These are phyloP conservation scores for Channa striata DNA, from an alignment of 2,797 vertebrate species.

Conservation along the genomic window DNA sequence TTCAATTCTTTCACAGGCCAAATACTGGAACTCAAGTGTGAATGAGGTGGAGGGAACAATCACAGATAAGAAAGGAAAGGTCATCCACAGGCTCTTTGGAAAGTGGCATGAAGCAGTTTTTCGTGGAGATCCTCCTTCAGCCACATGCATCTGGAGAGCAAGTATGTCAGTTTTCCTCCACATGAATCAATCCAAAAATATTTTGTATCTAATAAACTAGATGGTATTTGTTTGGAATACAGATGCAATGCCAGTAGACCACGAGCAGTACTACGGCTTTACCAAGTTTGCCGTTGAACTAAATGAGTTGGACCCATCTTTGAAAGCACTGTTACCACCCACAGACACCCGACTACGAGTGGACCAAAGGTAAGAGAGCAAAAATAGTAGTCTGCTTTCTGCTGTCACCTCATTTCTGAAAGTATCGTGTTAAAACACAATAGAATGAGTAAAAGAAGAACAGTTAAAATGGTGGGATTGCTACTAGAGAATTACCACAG, in stretches of 20 bases:
- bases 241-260: conserved; percentile 92
- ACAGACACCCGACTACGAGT: conserved; percentile 93
- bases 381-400: background rate
- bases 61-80: conserved; percentile 89
- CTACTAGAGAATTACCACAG: background rate
- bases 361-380: conserved; percentile 91
- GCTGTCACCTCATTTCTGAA: no score
- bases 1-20: conserved; percentile 84
- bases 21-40: conserved; percentile 95
- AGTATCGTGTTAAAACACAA: no score
- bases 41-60: conserved; percentile 94
- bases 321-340: conserved; percentile 88
- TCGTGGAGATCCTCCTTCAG: conserved; percentile 88
- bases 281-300: conserved; percentile 96
- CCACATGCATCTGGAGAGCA: conserved; percentile 95
- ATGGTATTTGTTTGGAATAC: conserved; percentile 40
- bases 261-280: conserved; percentile 95
- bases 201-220: conserved; percentile 1
- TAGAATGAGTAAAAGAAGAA: background rate
- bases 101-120: conserved; percentile 97
- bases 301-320: conserved; percentile 90
- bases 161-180: conserved; percentile 81
- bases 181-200: background rate
- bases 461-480: background rate
- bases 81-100: conserved; percentile 91